Evolutionary conservation across 2,113 vertebrate species (phyloP), one percentile per base, ranked within the genome.

Genomic region (Cyanoramphus novaezelandiae): DNA sequence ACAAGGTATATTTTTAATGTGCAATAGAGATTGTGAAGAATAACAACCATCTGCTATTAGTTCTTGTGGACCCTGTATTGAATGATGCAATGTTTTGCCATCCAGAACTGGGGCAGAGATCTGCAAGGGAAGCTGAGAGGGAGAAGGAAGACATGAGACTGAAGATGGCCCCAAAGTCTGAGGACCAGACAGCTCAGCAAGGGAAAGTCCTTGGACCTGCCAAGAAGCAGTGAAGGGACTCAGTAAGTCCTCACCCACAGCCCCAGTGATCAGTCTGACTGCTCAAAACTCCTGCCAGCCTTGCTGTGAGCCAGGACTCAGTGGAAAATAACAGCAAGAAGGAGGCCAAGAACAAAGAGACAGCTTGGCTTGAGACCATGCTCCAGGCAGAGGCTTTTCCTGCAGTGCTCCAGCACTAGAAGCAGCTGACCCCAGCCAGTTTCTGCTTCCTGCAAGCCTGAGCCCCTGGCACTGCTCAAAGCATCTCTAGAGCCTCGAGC

Each of bases 1-100:
- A 17, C 29, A 64, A 67, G 4, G 33, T 13, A 28, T 39, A 29
- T 21, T 43, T 64, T 47, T 64, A 41, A 57, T 82, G 55, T 49
- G 20, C 63, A 8, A 29, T 53, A 29, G 47, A 82, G 79, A 44
- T 63, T 82, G 52, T 39, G 79, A 92, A 83, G 59, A 67, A 33
- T n/a, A 92, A 68, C 37, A 82, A 68, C 57, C 80, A 96, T 83
- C 87, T 91, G 94, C 43, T 88, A 83, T 60, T 67, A 63, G 43
- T 53, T 94, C 62, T 76, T 83, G n/a, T 19, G 31, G 52, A 76
- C 50, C 3, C 13, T 52, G 17, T 63, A 17, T 17, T 60, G 37
- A 76, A 83, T 28, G 31, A 88, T 49, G n/a, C 76, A 88, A 57
- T 7, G 8, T 13, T 86, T 92, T 88, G 71, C 59, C 52, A 80